Percentiles rank a stretch among this genome's conserved stretches.
Conservation (phyloP, 2,797 vertebrate genomes). For the Silurus lanzhouensis region DNA sequence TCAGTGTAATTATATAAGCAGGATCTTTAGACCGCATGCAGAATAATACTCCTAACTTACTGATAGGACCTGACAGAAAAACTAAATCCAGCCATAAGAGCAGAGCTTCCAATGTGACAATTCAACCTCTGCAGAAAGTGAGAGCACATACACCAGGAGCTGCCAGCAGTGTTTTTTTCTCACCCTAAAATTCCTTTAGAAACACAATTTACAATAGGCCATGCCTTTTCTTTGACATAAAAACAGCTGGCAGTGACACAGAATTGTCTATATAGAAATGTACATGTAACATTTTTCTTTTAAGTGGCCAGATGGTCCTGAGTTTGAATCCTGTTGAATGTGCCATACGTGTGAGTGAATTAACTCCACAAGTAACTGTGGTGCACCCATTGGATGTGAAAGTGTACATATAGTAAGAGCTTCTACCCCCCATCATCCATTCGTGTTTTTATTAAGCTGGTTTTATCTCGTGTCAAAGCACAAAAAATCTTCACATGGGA, state of each 20-base stretch:
- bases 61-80: slow-evolving; percentile 15
- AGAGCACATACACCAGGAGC: slow-evolving; percentile 38
- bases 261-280: slow-evolving; percentile 19
- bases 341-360: not conserved
- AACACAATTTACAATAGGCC: slow-evolving; percentile 21
- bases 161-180: slow-evolving; percentile 49
- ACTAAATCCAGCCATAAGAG: not conserved
- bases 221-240: slow-evolving; percentile 46
- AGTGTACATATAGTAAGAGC: not conserved
- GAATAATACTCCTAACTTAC: slow-evolving; percentile 15
- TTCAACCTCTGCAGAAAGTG: slow-evolving; percentile 51
- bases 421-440: not conserved
- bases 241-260: slow-evolving; percentile 39
- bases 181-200: not conserved
- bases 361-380: not conserved
- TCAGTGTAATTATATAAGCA: slow-evolving; percentile 1
- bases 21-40: slow-evolving; percentile 26
- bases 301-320: slow-evolving; percentile 24
- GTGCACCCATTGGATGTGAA: slow-evolving; percentile 1
- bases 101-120: not conserved
- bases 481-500: not conserved
- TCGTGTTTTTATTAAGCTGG: not conserved
- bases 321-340: slow-evolving; percentile 12
- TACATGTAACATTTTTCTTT: not conserved
- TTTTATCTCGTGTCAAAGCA: not conserved